A percentile compares a stretch with the other conserved stretches of the same genome.
These are phyloP conservation scores for Scaptomyza parva DNA, from an alignment of 2,888 invertebrate genomes.

Conservation along the genomic window DNA sequence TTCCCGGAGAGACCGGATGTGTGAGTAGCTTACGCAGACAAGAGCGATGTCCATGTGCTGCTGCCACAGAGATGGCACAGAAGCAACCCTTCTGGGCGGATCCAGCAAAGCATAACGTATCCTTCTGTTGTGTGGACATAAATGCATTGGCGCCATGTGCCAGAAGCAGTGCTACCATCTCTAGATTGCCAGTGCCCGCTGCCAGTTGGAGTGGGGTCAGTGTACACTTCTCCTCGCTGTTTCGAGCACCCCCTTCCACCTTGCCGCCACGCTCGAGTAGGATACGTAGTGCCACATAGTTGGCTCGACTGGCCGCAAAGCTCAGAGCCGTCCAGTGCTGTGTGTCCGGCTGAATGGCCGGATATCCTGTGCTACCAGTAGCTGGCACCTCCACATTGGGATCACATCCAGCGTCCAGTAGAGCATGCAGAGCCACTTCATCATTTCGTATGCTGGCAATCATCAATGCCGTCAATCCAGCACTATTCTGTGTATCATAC, in stretches of 20 bases:
- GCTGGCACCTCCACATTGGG: conserved; percentile 92
- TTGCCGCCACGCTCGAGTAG: conserved; percentile 92
- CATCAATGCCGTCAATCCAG: conserved; percentile 93
- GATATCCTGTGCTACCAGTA: conserved; percentile 84
- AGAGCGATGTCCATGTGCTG: conserved; percentile 93
- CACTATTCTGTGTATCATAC: conserved; percentile 91
- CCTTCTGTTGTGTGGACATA: conserved; percentile 92
- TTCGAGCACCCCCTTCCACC: conserved; percentile 93
- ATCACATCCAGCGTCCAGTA: conserved; percentile 93
- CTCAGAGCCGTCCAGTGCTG: conserved; percentile 95
- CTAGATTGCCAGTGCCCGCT: conserved; percentile 92
- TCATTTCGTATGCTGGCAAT: conserved; percentile 92
- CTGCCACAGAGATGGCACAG: conserved; percentile 95
- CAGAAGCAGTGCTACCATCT: conserved; percentile 91
- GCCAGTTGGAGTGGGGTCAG: conserved; percentile 95
- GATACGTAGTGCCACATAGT: conserved; percentile 88
- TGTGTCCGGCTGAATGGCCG: conserved; percentile 88
- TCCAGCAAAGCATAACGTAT: conserved; percentile 93
- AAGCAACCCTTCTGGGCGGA: conserved; percentile 94
- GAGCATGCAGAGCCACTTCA: conserved; percentile 89
- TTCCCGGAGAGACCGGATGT: conserved; percentile 89
- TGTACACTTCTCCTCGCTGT: conserved; percentile 93
- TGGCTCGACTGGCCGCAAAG: conserved; percentile 89
- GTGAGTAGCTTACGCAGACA: conserved; percentile 92
- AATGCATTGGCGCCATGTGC: conserved; percentile 95